Conservation (phyloP, 1,140 invertebrate genomes). For the Prorops nasuta region DNA sequence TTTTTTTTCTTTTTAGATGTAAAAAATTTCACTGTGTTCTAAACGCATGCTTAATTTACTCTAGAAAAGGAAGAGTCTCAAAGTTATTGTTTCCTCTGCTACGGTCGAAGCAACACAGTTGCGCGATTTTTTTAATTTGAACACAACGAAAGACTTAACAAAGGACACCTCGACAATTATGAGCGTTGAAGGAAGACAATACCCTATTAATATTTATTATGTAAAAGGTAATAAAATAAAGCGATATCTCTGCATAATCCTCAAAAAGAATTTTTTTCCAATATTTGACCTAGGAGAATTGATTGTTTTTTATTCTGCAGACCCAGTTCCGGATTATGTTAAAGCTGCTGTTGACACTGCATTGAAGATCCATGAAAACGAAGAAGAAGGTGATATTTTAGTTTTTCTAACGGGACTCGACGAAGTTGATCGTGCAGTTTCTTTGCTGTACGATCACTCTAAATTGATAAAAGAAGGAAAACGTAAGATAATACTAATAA, state of each 20-base stretch:
- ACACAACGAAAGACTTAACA: slow-evolving; percentile 54
- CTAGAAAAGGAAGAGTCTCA: slow-evolving; percentile 80
- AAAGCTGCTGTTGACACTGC: slow-evolving; percentile 82
- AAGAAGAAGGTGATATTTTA: slow-evolving; percentile 84
- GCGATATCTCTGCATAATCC: background rate
- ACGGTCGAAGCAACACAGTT: slow-evolving; percentile 91
- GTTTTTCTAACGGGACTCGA: slow-evolving; percentile 95
- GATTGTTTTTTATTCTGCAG: slow-evolving; percentile 49
- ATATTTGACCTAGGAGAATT: slow-evolving; percentile 1
- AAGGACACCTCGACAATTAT: slow-evolving; percentile 80
- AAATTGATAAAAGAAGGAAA: slow-evolving; percentile 54
- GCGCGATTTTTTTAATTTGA: slow-evolving; percentile 85
- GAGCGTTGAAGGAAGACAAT: slow-evolving; percentile 84
- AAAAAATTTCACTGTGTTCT: too few species aligned
- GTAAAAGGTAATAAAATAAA: slow-evolving; percentile 63
- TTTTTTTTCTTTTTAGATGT: background rate
- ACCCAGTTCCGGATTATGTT: slow-evolving; percentile 89
- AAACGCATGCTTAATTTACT: too few species aligned
- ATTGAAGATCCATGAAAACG: slow-evolving; percentile 84
- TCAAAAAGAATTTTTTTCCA: background rate
- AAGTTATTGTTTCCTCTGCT: slow-evolving; percentile 90
- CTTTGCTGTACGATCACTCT: slow-evolving; percentile 67
- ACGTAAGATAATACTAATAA: slow-evolving; percentile 40
- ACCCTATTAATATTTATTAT: slow-evolving; percentile 88
- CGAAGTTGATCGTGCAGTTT: slow-evolving; percentile 77